phyloP scores from a whole-genome alignment of 2,888 invertebrate species.

The Asteroscopus sphinx region DNA sequence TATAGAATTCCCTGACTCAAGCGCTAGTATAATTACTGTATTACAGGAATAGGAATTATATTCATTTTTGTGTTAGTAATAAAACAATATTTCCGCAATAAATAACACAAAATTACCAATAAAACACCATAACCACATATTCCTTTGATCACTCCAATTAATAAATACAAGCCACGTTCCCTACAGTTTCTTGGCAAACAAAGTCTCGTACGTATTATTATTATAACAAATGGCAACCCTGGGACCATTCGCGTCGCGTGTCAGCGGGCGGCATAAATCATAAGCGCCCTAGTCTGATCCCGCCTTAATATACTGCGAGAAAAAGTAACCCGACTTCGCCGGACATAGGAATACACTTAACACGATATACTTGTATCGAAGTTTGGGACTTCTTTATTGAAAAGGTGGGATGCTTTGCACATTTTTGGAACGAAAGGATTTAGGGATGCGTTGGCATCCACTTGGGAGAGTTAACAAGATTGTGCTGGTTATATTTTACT shows the following conservation, averaged over 20 bases:
- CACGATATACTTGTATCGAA: constrained; percentile 41
- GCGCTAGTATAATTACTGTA: too few relatives aligned
- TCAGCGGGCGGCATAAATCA: constrained; percentile 74
- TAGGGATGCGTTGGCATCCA: not conserved
- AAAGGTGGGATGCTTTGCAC: constrained; percentile 32
- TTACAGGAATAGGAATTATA: too few relatives aligned
- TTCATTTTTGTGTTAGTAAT: too few relatives aligned
- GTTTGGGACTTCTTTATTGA: constrained; percentile 41
- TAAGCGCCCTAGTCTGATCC: constrained; percentile 76
- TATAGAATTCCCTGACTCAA: too few relatives aligned
- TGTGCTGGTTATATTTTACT: too few relatives aligned
- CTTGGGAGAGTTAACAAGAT: too few relatives aligned
- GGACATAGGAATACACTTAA: constrained; percentile 79
- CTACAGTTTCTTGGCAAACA: constrained; percentile 20
- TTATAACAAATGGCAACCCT: constrained; percentile 52
- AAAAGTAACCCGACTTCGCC: constrained; percentile 81
- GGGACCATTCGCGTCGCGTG: constrained; percentile 32
- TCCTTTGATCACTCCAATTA: constrained; percentile 32
- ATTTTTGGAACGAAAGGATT: constrained; percentile 20
- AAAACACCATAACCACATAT: constrained; percentile 21
- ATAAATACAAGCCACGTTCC: constrained; percentile 25
- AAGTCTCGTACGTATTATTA: constrained; percentile 31
- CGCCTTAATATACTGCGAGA: constrained; percentile 85
- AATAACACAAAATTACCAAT: constrained; percentile 17
- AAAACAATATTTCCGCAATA: not conserved